Conservation (phyloP, 1,140 invertebrate genomes). For the Globodera rostochiensis region DNA sequence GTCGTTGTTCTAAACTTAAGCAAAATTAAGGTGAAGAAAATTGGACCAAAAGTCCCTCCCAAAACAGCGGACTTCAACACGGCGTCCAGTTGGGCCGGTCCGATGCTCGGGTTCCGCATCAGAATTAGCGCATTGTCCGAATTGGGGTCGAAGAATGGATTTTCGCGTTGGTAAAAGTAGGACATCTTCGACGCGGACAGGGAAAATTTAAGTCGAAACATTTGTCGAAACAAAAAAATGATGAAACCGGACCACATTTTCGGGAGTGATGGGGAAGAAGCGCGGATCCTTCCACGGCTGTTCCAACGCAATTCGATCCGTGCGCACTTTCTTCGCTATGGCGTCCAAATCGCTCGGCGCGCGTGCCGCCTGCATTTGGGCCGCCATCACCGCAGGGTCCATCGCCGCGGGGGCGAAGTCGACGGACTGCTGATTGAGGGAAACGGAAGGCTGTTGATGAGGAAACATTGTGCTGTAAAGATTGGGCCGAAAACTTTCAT, state of each 20-base stretch:
- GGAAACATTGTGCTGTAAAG: not conserved
- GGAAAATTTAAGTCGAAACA: not conserved
- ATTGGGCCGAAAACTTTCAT: too few species aligned
- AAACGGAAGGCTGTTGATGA: not conserved
- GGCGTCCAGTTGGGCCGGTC: conserved; percentile 67
- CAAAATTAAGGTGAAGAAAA: conserved; percentile 23
- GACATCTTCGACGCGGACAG: conserved; percentile 75
- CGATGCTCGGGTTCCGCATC: conserved; percentile 81
- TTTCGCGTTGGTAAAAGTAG: conserved; percentile 90
- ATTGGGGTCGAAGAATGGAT: conserved; percentile 91
- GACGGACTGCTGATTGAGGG: not conserved
- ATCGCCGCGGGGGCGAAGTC: not conserved
- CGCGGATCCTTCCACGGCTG: conserved; percentile 30
- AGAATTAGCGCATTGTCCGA: conserved; percentile 95
- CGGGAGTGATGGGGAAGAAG: conserved; percentile 30
- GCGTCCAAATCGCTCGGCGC: not conserved
- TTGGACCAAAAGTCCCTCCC: not conserved
- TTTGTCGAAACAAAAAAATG: conserved; percentile 8
- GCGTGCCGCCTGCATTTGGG: not conserved
- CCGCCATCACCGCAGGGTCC: not conserved
- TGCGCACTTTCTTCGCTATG: not conserved
- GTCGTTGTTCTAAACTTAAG: conserved; percentile 80
- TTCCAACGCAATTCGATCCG: conserved; percentile 26
- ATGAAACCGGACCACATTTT: conserved; percentile 33
- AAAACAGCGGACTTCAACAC: conserved; percentile 28